phyloP scores from a whole-genome alignment of 2,113 vertebrate genomes.

The Aldabrachelys gigantea region DNA sequence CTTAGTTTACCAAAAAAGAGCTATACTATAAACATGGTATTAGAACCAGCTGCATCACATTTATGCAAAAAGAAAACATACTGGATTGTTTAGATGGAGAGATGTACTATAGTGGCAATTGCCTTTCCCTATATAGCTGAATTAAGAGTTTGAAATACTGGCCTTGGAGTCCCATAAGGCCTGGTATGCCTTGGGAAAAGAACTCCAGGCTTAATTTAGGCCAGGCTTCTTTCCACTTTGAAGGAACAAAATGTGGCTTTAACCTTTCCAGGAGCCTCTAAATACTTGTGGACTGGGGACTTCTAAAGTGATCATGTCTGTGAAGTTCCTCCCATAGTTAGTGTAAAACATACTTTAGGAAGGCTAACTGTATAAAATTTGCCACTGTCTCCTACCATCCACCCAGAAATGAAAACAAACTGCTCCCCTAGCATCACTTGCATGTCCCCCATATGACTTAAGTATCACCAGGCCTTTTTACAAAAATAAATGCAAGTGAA shows the following conservation, averaged over 20 bases:
- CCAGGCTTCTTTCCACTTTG: slow-evolving; percentile 79
- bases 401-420: background rate
- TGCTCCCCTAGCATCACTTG: background rate
- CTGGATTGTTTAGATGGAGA: slow-evolving; percentile 80
- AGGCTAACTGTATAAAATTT: background rate
- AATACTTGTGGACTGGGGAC: slow-evolving; percentile 44
- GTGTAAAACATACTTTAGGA: slow-evolving; percentile 15
- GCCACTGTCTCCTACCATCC: background rate
- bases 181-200: slow-evolving; percentile 78
- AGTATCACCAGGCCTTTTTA: background rate
- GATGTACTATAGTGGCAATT: slow-evolving; percentile 73
- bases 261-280: slow-evolving; percentile 68
- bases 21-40: slow-evolving; percentile 70
- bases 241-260: slow-evolving; percentile 75
- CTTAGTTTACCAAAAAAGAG: slow-evolving; percentile 74
- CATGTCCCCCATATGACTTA: background rate
- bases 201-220: slow-evolving; percentile 78
- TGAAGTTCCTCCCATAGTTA: background rate
- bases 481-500: background rate
- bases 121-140: slow-evolving; percentile 74
- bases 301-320: slow-evolving; percentile 30
- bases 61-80: slow-evolving; percentile 76
- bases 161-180: slow-evolving; percentile 81
- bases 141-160: slow-evolving; percentile 80
- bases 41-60: slow-evolving; percentile 79